Percentiles rank a stretch among this genome's conserved stretches.
These are phyloP conservation scores for Subacronicta megacephala DNA, from an alignment of 2,888 invertebrate genomes.

Conservation along the genomic window DNA sequence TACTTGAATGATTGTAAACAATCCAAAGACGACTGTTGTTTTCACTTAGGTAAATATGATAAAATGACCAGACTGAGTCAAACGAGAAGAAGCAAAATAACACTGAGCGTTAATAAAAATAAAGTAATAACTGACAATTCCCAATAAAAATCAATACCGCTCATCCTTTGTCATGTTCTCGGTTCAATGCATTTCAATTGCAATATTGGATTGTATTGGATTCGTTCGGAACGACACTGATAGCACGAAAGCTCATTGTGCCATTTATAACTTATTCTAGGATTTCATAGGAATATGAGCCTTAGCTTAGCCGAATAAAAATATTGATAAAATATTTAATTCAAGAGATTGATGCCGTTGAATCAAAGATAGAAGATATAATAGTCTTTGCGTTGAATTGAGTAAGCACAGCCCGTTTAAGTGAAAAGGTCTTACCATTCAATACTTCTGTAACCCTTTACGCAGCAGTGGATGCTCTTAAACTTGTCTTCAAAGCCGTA, in stretches of 20 bases:
- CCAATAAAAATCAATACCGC: background rate
- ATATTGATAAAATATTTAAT: background rate
- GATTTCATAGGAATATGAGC: conserved; percentile 8
- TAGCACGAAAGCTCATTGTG: conserved; percentile 6
- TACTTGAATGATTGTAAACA: too few species aligned
- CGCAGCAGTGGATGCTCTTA: conserved; percentile 94
- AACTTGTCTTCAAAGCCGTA: conserved; percentile 92
- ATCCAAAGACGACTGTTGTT: too few species aligned
- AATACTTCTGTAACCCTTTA: conserved; percentile 93
- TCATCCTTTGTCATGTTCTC: conserved; percentile 2
- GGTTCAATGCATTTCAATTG: background rate
- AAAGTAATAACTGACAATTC: background rate
- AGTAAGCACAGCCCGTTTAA: background rate
- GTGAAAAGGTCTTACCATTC: conserved; percentile 91
- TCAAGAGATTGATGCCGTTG: too few species aligned
- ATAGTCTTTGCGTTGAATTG: too few species aligned
- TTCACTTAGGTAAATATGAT: too few species aligned
- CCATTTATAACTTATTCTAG: conserved; percentile 10
- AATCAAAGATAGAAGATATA: too few species aligned
- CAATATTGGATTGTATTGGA: conserved; percentile 4
- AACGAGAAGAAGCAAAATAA: background rate
- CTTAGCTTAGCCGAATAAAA: too few species aligned
- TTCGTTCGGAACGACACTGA: conserved; percentile 12
- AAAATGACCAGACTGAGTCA: background rate
- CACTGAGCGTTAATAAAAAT: background rate